Evolutionary conservation across 2,888 invertebrate genomes (phyloP).

Genomic region (Drosophila conformis): DNA sequence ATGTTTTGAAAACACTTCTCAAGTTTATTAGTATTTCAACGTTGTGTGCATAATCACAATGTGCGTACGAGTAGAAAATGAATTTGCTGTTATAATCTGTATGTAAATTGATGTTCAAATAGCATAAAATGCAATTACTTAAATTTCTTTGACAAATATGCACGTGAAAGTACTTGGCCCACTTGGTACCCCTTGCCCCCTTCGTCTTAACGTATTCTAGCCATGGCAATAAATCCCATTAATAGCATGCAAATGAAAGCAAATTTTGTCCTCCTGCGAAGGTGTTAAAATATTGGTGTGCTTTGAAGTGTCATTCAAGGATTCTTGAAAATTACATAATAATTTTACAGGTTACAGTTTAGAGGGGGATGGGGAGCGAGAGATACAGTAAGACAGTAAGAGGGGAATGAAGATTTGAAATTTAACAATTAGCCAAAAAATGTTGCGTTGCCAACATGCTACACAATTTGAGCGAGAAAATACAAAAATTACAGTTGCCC

Average conservation of each 20-base stretch:
- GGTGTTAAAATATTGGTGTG: slow-evolving; percentile 60
- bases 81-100: slow-evolving; percentile 52
- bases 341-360: not conserved
- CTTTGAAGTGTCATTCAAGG: slow-evolving; percentile 60
- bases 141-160: slow-evolving; percentile 75
- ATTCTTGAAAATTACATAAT: slow-evolving; percentile 31
- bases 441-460: slow-evolving; percentile 39
- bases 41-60: slow-evolving; percentile 13
- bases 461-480: slow-evolving; percentile 17
- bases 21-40: slow-evolving; percentile 5
- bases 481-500: slow-evolving; percentile 56
- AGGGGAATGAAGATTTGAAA: slow-evolving; percentile 8
- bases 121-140: slow-evolving; percentile 67
- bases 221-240: slow-evolving; percentile 67
- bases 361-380: not conserved
- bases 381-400: not conserved
- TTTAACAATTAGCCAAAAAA: slow-evolving; percentile 59
- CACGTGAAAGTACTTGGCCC: slow-evolving; percentile 26
- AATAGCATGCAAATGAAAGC: slow-evolving; percentile 68
- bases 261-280: slow-evolving; percentile 52
- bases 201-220: not conserved
- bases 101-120: slow-evolving; percentile 61
- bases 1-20: not conserved
- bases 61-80: slow-evolving; percentile 46
- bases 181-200: not conserved